Base-by-base conservation (phyloP, 2,797 vertebrate species). In the Pygocentrus nattereri region DNA sequence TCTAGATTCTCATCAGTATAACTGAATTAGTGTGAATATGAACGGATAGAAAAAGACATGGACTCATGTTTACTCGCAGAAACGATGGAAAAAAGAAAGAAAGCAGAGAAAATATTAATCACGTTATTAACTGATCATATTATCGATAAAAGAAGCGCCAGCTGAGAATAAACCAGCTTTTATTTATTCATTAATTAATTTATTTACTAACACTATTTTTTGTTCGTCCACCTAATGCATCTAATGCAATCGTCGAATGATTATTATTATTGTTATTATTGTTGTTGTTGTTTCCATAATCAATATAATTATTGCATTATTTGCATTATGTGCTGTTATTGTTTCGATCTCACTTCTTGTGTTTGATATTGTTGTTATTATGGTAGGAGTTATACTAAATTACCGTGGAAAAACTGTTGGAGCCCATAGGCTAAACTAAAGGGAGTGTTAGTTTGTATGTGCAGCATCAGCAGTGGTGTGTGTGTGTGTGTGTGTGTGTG, bases 281-380 rank as follows among this genome's bases (percentile, higher is more conserved):
- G 58, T 78, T 78, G 59, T 74, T 61, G 72, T 50, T 81, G 65
- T 75, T 70, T 78, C 82, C 74, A 54, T 50, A 71, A 3, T 67
- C n/a, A n/a, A n/a, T 84, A 62, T 27, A 61, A 15, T 67, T 75
- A 7, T 27, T 38, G 6, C 64, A 74, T 1, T 30, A n/a, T 2
- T 70, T 74, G 6, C 64, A 74, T 1, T 30, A n/a, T 2, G 70
- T 74, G 18, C 73, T 67, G 30, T 56, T 54, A 59, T 49, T n/a
- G n/a, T n/a, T n/a, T n/a, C n/a, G n/a, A n/a, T n/a, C n/a, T n/a
- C n/a, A n/a, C n/a, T n/a, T n/a, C n/a, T n/a, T n/a, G n/a, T n/a
- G n/a, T n/a, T n/a, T n/a, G n/a, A n/a, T n/a, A n/a, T n/a, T n/a
- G n/a, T n/a, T n/a, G n/a, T n/a, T n/a, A n/a, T n/a, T n/a, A n/a